These are phyloP conservation scores for Siniperca undulata DNA, from an alignment of 2,797 vertebrate species.

Conservation along the genomic window DNA sequence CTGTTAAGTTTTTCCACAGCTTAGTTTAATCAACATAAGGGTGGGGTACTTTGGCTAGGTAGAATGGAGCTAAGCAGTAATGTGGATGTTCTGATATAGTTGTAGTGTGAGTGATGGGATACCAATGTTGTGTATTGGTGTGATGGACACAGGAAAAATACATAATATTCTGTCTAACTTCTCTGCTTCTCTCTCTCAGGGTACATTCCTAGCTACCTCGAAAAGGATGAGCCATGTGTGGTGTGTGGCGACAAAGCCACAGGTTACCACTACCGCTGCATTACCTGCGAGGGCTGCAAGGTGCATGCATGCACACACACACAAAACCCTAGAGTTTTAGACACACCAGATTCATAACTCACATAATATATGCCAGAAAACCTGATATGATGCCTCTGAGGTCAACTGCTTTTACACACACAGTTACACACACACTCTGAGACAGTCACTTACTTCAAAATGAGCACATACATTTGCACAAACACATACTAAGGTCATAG, in stretches of 20 bases:
- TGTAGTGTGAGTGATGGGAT: not conserved
- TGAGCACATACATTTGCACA: not conserved
- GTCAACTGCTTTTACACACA: conserved; percentile 1
- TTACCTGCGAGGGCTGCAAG: conserved; percentile 99
- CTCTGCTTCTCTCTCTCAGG: conserved; percentile 72
- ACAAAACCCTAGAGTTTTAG: not conserved
- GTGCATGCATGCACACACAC: conserved; percentile 75
- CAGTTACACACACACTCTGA: not conserved
- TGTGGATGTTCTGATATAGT: not conserved
- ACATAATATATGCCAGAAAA: not conserved
- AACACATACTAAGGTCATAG: not conserved
- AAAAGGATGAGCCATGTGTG: conserved; percentile 99
- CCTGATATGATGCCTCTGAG: conserved; percentile 6
- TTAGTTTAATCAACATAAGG: conserved; percentile 3
- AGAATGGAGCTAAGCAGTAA: no score
- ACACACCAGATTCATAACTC: not conserved
- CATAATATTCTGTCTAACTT: not conserved
- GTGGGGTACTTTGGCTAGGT: not conserved
- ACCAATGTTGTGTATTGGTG: not conserved
- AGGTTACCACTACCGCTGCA: conserved; percentile 99
- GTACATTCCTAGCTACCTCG: conserved; percentile 99
- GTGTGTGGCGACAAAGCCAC: conserved; percentile 99
- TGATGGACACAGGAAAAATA: not conserved
- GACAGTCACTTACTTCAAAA: not conserved
- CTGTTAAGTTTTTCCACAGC: not conserved